phyloP scores from a whole-genome alignment of 2,888 invertebrate species.

The Pteria penguin region DNA sequence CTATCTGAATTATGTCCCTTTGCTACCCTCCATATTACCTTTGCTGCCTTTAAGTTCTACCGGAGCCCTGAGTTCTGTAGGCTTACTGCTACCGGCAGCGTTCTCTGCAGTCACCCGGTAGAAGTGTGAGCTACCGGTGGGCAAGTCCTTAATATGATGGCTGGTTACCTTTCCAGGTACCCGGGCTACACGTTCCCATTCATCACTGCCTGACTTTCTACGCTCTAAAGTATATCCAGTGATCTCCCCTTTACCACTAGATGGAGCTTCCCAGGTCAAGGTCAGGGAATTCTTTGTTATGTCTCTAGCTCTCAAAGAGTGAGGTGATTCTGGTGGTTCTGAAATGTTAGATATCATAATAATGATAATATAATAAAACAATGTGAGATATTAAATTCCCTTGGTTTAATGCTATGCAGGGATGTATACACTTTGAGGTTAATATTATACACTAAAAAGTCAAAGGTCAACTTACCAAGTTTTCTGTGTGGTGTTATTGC shows the following conservation, averaged over 20 bases:
- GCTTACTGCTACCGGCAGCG: conserved; percentile 73
- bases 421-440: no score
- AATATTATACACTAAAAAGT: no score
- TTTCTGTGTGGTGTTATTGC: conserved; percentile 86
- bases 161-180: conserved; percentile 64
- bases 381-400: no score
- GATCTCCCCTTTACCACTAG: conserved; percentile 75
- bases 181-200: conserved; percentile 84
- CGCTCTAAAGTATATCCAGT: conserved; percentile 77
- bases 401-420: no score
- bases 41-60: conserved; percentile 71
- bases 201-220: conserved; percentile 85
- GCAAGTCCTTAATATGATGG: conserved; percentile 64
- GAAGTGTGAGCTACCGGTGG: conserved; percentile 84
- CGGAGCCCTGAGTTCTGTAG: conserved; percentile 70
- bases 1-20: no score
- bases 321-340: conserved; percentile 72
- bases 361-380: no score
- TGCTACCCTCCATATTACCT: conserved; percentile 58
- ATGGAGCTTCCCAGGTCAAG: conserved; percentile 74
- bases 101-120: conserved; percentile 93
- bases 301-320: conserved; percentile 70
- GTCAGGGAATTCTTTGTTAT: conserved; percentile 70
- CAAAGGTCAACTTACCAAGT: conserved; percentile 72
- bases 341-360: no score